These are phyloP conservation scores for Hypselothyrea guttata DNA, from an alignment of 2,888 invertebrate genomes.

Conservation along the genomic window DNA sequence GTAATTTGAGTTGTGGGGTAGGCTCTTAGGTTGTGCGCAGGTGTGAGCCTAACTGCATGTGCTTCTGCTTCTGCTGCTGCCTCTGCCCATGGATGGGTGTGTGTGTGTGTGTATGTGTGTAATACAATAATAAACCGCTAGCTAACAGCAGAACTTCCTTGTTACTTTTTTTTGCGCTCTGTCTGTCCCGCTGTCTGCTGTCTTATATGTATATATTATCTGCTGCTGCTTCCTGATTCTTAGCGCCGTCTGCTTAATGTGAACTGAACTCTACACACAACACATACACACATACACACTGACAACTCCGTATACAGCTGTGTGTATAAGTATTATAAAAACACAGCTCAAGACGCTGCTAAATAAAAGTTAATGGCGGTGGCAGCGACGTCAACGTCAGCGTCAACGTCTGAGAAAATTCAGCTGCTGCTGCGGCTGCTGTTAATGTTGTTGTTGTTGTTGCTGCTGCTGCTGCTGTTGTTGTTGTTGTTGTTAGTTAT, in stretches of 20 bases:
- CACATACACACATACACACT: constrained; percentile 27
- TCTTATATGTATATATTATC: constrained; percentile 12
- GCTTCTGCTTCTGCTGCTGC: no score
- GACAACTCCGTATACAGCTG: constrained; percentile 31
- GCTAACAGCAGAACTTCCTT: constrained; percentile 60
- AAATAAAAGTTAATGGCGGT: constrained; percentile 27
- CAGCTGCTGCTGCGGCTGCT: constrained; percentile 7
- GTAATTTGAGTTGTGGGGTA: constrained; percentile 64
- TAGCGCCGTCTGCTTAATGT: constrained; percentile 63
- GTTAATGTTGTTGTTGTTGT: constrained; percentile 22
- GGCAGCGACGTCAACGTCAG: constrained; percentile 9
- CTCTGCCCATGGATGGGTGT: no score
- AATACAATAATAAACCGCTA: constrained; percentile 71
- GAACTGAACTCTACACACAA: constrained; percentile 25
- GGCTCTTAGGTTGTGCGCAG: constrained; percentile 47
- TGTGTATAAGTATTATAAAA: constrained; percentile 30
- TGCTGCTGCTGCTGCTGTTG: constrained; percentile 23
- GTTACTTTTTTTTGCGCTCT: constrained; percentile 25
- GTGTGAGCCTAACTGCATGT: constrained; percentile 33
- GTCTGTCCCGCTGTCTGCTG: constrained; percentile 3
- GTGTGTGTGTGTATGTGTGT: constrained; percentile 18
- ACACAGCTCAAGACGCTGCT: constrained; percentile 39
- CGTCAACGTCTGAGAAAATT: constrained; percentile 23
- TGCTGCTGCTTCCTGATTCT: constrained; percentile 56
- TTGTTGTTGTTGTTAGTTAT: constrained; percentile 48